A percentile compares a stretch with the other conserved stretches of the same genome.
Conservation (phyloP, 2,113 vertebrate species). For the Chaenogobius annularis region DNA sequence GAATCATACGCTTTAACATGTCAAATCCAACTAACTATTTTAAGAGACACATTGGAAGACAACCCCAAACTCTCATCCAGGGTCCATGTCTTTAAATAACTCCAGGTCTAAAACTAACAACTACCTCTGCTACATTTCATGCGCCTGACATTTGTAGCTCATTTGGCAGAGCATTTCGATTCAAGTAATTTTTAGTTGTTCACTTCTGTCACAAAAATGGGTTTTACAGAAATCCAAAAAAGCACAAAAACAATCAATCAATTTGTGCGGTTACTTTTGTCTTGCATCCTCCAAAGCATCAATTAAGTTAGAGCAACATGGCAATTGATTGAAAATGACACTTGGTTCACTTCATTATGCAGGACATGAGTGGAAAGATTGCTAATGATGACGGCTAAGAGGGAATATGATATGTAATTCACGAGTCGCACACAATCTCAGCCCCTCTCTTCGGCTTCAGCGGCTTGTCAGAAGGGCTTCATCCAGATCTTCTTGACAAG, state of each 20-base stretch:
- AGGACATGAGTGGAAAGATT: slow-evolving; percentile 70
- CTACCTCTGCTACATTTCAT: slow-evolving; percentile 12
- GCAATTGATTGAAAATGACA: slow-evolving; percentile 71
- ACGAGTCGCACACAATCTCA: slow-evolving; percentile 56
- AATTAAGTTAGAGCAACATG: slow-evolving; percentile 73
- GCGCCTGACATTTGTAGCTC: slow-evolving; percentile 25
- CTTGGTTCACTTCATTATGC: slow-evolving; percentile 69
- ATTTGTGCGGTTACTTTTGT: slow-evolving; percentile 55
- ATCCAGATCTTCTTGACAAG: slow-evolving; percentile 53
- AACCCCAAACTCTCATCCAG: slow-evolving; percentile 17
- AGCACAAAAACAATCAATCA: slow-evolving; percentile 49
- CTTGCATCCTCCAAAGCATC: slow-evolving; percentile 67
- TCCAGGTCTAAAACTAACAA: slow-evolving; percentile 6
- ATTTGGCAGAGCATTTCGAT: slow-evolving; percentile 13
- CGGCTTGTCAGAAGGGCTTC: slow-evolving; percentile 54
- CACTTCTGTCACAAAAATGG: neutral
- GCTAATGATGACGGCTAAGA: slow-evolving; percentile 63
- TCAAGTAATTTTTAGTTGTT: slow-evolving; percentile 2
- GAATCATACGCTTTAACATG: slow-evolving; percentile 40
- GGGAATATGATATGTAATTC: slow-evolving; percentile 50
- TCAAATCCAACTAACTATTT: slow-evolving; percentile 24
- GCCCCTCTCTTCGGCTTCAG: slow-evolving; percentile 46
- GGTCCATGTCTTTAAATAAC: slow-evolving; percentile 1
- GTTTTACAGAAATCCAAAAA: slow-evolving; percentile 52
- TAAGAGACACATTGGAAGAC: slow-evolving; percentile 20